phyloP scores from a whole-genome alignment of 2,797 vertebrate species.

The Notamacropus eugenii region DNA sequence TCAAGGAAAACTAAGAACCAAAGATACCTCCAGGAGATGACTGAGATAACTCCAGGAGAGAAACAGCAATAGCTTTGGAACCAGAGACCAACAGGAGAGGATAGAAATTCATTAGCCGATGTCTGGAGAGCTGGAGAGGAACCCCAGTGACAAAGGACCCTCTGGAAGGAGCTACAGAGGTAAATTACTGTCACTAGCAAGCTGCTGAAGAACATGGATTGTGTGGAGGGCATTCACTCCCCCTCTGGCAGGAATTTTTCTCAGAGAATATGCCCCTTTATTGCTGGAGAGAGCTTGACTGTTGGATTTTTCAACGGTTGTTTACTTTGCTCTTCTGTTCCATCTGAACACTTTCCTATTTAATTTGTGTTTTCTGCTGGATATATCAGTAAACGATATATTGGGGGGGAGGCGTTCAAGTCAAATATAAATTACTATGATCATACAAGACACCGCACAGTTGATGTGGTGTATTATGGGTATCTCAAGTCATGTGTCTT shows the following conservation, averaged over 20 bases:
- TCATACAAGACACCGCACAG: not conserved
- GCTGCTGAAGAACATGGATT: not conserved
- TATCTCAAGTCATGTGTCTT: not conserved
- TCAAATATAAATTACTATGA: not conserved
- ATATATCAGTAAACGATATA: not conserved
- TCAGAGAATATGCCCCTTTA: not conserved
- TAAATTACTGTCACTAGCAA: not conserved
- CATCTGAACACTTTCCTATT: not conserved
- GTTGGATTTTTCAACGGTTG: not conserved
- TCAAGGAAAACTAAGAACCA: not conserved
- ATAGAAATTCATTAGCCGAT: not conserved
- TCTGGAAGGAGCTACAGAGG: not conserved
- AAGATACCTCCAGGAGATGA: not conserved
- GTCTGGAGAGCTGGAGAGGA: not conserved
- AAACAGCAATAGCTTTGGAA: not conserved
- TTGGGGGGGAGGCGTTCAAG: not conserved
- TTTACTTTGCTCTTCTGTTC: not conserved
- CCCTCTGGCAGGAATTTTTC: not conserved
- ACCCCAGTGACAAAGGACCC: not conserved
- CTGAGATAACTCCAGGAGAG: not conserved
- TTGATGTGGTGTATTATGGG: not conserved
- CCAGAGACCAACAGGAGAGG: not conserved
- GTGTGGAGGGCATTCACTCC: not conserved
- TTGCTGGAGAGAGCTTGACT: not conserved
- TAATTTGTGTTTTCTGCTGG: not conserved